A percentile compares a stretch with the other conserved stretches of the same genome.
Evolutionary conservation across 2,888 invertebrate species (phyloP).

Genomic region (Chloroclysta siterata): DNA sequence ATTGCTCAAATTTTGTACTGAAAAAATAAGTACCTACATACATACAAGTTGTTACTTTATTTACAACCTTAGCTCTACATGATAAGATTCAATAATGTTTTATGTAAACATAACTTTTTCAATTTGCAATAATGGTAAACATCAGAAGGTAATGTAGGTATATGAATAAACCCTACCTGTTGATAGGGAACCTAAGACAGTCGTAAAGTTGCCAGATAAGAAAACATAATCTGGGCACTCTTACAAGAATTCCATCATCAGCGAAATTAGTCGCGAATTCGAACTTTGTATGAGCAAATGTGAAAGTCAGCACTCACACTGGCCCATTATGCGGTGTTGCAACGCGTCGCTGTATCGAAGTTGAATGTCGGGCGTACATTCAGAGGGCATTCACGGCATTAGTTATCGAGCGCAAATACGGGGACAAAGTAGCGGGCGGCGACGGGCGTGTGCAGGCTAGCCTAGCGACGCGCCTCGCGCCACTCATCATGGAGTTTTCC

Average conservation of each 20-base stretch:
- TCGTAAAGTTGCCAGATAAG: slow-evolving; percentile 56
- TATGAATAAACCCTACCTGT: slow-evolving; percentile 7
- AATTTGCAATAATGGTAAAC: neutral
- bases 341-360: slow-evolving; percentile 44
- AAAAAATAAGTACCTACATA: too few species aligned
- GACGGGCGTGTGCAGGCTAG: slow-evolving; percentile 46
- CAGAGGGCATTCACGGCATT: slow-evolving; percentile 58
- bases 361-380: slow-evolving; percentile 38
- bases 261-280: slow-evolving; percentile 46
- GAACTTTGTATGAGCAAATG: slow-evolving; percentile 47
- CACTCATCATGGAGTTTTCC: slow-evolving; percentile 72
- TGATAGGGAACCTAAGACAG: slow-evolving; percentile 33
- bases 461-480: slow-evolving; percentile 60
- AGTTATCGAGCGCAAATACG: slow-evolving; percentile 53
- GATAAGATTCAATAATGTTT: too few species aligned
- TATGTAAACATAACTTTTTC: slow-evolving; percentile 13
- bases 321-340: slow-evolving; percentile 63
- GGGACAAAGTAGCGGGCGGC: slow-evolving; percentile 53
- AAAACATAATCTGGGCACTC: slow-evolving; percentile 54
- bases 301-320: slow-evolving; percentile 67
- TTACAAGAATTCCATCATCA: slow-evolving; percentile 49
- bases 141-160: slow-evolving; percentile 5
- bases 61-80: too few species aligned
- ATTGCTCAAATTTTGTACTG: too few species aligned
- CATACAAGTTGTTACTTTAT: too few species aligned